Evolutionary conservation across 2,888 invertebrate genomes (phyloP).

Genomic region (Notocelia uddmanniana): DNA sequence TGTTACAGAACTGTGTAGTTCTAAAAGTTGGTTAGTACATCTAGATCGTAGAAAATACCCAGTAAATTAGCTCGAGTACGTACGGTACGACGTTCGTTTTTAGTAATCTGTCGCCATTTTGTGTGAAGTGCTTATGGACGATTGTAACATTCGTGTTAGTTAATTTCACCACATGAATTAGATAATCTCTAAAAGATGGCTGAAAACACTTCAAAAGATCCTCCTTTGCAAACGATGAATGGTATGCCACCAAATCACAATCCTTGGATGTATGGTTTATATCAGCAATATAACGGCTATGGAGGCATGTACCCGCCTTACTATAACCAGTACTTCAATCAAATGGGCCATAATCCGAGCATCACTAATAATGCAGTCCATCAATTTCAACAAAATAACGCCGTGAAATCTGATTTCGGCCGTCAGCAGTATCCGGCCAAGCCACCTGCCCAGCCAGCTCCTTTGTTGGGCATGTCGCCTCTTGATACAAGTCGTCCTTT

Average conservation of each 20-base stretch:
- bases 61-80: conserved; percentile 3
- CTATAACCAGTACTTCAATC: conserved; percentile 81
- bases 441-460: conserved; percentile 66
- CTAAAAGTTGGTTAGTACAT: conserved; percentile 6
- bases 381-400: conserved; percentile 71
- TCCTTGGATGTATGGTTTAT: conserved; percentile 79
- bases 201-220: conserved; percentile 76
- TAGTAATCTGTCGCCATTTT: conserved; percentile 62
- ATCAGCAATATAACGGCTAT: conserved; percentile 74
- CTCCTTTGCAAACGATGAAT: conserved; percentile 79
- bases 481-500: conserved; percentile 75
- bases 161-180: conserved; percentile 40
- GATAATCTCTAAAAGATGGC: conserved; percentile 62
- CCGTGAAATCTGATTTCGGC: conserved; percentile 62
- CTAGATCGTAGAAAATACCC: not conserved
- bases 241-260: conserved; percentile 75
- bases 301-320: conserved; percentile 79
- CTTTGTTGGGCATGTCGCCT: conserved; percentile 79
- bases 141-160: conserved; percentile 27
- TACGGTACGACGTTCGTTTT: conserved; percentile 4
- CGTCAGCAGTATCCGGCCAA: conserved; percentile 67
- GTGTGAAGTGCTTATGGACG: conserved; percentile 46
- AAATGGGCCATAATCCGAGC: conserved; percentile 70
- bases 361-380: conserved; percentile 62
- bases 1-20: not conserved